Percentiles rank a stretch among this genome's conserved stretches.
Conservation (phyloP, 2,888 invertebrate genomes). For the Campoletis raptor region DNA sequence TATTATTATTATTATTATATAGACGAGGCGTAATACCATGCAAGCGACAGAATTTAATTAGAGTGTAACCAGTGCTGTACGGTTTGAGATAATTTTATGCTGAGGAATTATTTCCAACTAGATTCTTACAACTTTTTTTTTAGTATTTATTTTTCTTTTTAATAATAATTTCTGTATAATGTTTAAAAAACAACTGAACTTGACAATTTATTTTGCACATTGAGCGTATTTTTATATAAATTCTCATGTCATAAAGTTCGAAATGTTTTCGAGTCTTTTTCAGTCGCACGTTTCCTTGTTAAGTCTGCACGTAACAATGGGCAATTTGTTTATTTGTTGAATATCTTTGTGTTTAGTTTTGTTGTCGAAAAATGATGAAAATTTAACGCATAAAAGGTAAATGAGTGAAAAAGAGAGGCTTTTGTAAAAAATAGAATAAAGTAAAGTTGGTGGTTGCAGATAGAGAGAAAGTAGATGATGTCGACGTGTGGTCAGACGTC, state of each 20-base stretch:
- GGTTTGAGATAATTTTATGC: not conserved
- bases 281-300: not conserved
- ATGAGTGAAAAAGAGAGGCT: conserved; percentile 1
- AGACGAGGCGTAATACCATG: not conserved
- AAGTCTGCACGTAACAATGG: not conserved
- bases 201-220: not conserved
- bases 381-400: not conserved
- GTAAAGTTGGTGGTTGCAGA: conserved; percentile 38
- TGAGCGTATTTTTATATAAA: not conserved
- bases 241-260: not conserved
- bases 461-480: conserved; percentile 36
- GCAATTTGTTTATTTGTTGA: not conserved
- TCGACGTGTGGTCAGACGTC: conserved; percentile 44
- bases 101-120: not conserved
- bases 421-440: conserved; percentile 20
- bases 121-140: not conserved
- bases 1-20: conserved; percentile 2
- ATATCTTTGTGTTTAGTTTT: not conserved
- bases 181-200: not conserved
- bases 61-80: not conserved
- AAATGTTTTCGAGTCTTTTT: not conserved
- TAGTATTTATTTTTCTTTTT: not conserved
- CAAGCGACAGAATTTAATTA: not conserved
- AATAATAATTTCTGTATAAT: not conserved
- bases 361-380: not conserved